These are phyloP conservation scores for Lynx canadensis DNA, from an alignment of 2,113 vertebrate genomes.

Conservation along the genomic window DNA sequence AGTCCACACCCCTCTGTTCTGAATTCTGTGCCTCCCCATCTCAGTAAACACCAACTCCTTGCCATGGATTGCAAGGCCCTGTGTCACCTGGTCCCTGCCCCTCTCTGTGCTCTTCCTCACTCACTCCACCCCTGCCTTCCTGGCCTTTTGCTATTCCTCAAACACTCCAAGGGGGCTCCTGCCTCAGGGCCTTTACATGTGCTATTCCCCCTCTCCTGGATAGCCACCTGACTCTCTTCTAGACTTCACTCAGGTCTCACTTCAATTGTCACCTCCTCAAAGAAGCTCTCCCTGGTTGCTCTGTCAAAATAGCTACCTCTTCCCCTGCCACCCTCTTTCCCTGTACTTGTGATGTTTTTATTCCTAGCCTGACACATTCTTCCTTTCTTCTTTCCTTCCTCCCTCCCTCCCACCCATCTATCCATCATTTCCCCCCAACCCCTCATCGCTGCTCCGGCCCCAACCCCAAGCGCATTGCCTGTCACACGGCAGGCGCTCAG, in stretches of 20 bases:
- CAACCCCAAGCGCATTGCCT: not conserved
- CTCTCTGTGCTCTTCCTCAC: not conserved
- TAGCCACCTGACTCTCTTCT: not conserved
- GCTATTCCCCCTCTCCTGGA: accelerated
- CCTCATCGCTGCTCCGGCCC: accelerated
- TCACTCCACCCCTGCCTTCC: accelerated
- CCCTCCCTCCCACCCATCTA: not conserved
- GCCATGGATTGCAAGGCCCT: accelerated
- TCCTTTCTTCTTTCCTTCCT: not conserved
- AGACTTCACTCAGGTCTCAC: not conserved
- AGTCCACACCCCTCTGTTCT: not conserved
- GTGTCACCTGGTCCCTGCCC: not conserved
- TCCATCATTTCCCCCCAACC: no score
- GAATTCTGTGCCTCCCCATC: not conserved
- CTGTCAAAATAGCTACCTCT: not conserved
- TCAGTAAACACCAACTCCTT: accelerated
- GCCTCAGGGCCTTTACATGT: not conserved
- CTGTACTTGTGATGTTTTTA: not conserved
- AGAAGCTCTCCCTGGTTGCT: not conserved
- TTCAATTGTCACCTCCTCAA: not conserved
- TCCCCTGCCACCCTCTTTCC: not conserved
- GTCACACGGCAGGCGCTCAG: not conserved
- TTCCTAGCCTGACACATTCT: accelerated
- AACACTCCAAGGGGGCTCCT: not conserved
- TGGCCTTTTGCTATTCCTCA: not conserved